Evolutionary conservation across 2,888 invertebrate genomes (phyloP).

Genomic region (Catocala nupta): DNA sequence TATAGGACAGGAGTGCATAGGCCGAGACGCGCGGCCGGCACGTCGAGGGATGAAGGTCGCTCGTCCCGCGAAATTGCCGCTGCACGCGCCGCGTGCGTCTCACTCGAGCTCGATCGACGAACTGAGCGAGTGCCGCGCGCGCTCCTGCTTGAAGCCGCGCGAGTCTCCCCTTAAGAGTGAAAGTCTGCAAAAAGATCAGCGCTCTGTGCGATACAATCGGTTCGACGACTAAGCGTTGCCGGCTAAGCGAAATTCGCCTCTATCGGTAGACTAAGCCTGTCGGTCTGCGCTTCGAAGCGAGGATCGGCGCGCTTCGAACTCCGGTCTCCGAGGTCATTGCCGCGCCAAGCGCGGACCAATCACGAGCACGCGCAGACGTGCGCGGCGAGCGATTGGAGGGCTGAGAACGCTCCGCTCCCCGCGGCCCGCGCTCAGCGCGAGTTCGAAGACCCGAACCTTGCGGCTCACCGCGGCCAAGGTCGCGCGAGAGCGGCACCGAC

Average conservation of each 20-base stretch:
- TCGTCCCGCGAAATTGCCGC: constrained; percentile 62
- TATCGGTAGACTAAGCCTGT: constrained; percentile 83
- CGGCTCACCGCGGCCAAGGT: constrained; percentile 95
- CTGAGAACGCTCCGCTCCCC: constrained; percentile 72
- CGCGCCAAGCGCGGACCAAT: constrained; percentile 88
- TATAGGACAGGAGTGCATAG: constrained; percentile 80
- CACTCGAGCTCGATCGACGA: constrained; percentile 87
- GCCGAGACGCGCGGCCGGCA: constrained; percentile 71
- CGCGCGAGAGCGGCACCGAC: constrained; percentile 86
- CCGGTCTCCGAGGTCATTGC: constrained; percentile 95
- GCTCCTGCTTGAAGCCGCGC: constrained; percentile 76
- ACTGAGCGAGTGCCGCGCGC: constrained; percentile 83
- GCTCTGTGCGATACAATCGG: constrained; percentile 85
- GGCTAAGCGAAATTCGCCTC: constrained; percentile 83
- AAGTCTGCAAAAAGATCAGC: constrained; percentile 87
- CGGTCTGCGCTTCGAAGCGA: constrained; percentile 85
- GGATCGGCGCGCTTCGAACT: constrained; percentile 93
- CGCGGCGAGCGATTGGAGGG: constrained; percentile 82
- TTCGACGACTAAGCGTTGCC: constrained; percentile 68
- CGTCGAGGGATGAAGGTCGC: constrained; percentile 84
- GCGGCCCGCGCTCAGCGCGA: constrained; percentile 75
- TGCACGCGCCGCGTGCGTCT: constrained; percentile 83
- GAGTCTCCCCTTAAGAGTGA: constrained; percentile 86
- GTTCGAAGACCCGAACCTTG: constrained; percentile 95
- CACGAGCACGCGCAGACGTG: constrained; percentile 79